phyloP scores from a whole-genome alignment of 2,113 vertebrate species.

The Equus quagga region DNA sequence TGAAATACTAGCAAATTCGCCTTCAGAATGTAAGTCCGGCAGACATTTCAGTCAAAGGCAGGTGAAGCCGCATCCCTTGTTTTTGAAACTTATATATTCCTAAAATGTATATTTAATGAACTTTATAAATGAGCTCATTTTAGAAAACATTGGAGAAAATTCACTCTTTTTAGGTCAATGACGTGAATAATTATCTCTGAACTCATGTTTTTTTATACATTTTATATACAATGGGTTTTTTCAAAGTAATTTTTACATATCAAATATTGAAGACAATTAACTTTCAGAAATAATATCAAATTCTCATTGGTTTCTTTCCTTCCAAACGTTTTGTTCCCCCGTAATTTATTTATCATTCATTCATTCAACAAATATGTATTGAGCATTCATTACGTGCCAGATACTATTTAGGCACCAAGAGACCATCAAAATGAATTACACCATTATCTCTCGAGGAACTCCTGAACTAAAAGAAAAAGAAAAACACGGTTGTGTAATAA shows the following conservation, averaged over 20 bases:
- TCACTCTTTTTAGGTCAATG: not conserved
- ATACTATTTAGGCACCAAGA: not conserved
- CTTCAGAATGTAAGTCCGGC: not conserved
- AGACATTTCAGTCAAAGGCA: conserved; percentile 17
- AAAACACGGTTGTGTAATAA: not conserved
- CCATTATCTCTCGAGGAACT: not conserved
- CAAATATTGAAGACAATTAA: not conserved
- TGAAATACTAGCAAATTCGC: not conserved
- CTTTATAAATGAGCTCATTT: not conserved
- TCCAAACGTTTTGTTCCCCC: not conserved
- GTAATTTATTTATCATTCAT: conserved; percentile 9
- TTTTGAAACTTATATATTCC: not conserved
- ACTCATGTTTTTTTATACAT: not conserved
- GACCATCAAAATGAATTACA: not conserved
- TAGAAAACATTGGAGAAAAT: not conserved
- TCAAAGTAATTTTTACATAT: not conserved
- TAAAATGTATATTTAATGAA: conserved; percentile 20
- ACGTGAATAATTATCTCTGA: not conserved
- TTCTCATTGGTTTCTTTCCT: not conserved
- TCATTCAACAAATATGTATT: not conserved
- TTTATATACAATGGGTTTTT: not conserved
- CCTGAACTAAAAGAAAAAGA: not conserved
- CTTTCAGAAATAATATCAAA: conserved; percentile 39
- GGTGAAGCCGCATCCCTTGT: not conserved
- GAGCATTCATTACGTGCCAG: not conserved